Base-by-base conservation (phyloP, 2,888 invertebrate species). In the Busseola fusca region DNA sequence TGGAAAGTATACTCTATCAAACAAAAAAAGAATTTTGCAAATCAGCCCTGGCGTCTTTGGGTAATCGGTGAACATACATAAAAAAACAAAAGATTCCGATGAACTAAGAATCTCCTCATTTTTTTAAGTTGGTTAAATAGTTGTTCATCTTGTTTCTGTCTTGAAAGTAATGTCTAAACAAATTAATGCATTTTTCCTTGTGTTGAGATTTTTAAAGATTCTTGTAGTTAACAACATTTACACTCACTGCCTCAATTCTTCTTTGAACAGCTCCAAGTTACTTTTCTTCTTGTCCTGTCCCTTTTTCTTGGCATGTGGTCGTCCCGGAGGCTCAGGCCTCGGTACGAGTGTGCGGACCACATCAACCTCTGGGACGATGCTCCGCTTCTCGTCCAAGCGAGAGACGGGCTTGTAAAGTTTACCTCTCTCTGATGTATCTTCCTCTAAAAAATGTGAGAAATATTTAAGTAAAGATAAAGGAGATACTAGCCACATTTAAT, bases 251-350 rank as follows among this genome's bases (percentile, higher is more conserved):
- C 99, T 97, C 58, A 99, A 93, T 94, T 99, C 99, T 91, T 99
- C 99, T 92, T 99, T 99, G 90, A 99, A 99, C 25, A 98, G 95
- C 92, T 99, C 99, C 79, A 99, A 95, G 93, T 99, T 99, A 89
- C 99, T 99, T 90, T 99, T 99, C 92, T 98, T 98, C 91, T 99
- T 99, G 82, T 98, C 98, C 48, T 91, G 86, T 3, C 88, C 89
- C 63, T 89, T 92, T 73, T 91, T 92, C 76, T 93, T 93, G 56
- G 91, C 86, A 42, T 91, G 88, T 5, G 87, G 86, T 0, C 93
- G 80, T 14, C 87, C 82, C 0, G 89, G 83, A 2, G 91, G 89
- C 40, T 94, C 94, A 0, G 88, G 83, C 45, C 94, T 90, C 96
- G 96, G 97, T 86, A 97, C 97, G 2, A 97, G 97, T 42, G 87